phyloP scores from a whole-genome alignment of 2,797 vertebrate genomes.

The Aythya fuligula region DNA sequence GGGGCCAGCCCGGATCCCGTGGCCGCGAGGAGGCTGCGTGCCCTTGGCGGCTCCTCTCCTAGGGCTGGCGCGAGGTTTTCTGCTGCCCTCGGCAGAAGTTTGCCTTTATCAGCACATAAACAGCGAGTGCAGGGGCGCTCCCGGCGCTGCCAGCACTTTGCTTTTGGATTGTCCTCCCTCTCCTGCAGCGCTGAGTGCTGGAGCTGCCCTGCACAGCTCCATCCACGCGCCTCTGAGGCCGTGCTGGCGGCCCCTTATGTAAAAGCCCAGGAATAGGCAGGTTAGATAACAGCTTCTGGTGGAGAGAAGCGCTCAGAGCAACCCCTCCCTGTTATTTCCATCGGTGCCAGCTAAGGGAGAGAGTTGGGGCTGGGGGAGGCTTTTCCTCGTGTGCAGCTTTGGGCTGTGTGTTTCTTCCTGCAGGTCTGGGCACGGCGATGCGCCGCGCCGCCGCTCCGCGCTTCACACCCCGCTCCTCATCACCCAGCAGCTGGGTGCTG shows the following conservation, averaged over 20 bases:
- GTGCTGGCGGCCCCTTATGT: conserved; percentile 33
- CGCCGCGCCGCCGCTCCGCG: conserved; percentile 43
- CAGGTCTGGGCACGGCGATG: conserved; percentile 44
- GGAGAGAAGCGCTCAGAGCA: conserved; percentile 39
- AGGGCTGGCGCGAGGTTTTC: conserved; percentile 37
- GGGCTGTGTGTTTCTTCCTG: conserved; percentile 59
- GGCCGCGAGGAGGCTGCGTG: neutral
- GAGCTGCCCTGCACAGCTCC: neutral
- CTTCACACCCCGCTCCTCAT: conserved; percentile 66
- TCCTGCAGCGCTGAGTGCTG: neutral
- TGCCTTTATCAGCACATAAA: conserved; percentile 28
- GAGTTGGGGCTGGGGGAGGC: conserved; percentile 47
- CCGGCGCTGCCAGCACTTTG: neutral
- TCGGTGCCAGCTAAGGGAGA: conserved; percentile 24
- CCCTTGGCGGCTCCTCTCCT: conserved; percentile 37
- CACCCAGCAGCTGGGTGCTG: conserved; percentile 39
- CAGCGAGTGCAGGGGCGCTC: neutral
- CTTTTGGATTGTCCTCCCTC: neutral
- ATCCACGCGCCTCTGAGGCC: neutral
- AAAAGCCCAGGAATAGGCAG: conserved; percentile 49
- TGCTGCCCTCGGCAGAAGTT: conserved; percentile 59
- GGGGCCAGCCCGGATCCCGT: neutral
- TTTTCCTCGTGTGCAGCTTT: conserved; percentile 43
- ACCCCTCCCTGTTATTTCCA: conserved; percentile 45
- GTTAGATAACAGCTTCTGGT: conserved; percentile 68